phyloP scores from a whole-genome alignment of 2,888 invertebrate species.

The Sthenelais limicola region DNA sequence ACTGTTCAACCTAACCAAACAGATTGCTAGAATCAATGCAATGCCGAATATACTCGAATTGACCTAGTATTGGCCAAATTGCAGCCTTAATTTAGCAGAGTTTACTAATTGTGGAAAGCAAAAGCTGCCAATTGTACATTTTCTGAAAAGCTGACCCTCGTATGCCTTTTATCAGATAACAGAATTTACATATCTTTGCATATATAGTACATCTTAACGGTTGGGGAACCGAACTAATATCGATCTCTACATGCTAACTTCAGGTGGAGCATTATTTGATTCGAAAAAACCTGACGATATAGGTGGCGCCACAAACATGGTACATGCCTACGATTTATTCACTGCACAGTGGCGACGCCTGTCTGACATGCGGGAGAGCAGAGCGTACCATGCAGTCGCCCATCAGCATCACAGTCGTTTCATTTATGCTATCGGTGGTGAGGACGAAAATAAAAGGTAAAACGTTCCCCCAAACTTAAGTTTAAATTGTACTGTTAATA shows the following conservation, averaged over 20 bases:
- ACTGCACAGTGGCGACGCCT: slow-evolving; percentile 52
- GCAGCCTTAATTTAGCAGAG: too few species aligned
- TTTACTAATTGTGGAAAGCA: too few species aligned
- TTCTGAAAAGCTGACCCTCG: too few species aligned
- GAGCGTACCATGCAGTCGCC: slow-evolving; percentile 57
- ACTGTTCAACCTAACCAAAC: too few species aligned
- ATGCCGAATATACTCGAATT: too few species aligned
- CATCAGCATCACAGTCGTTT: slow-evolving; percentile 52
- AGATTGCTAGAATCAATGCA: too few species aligned
- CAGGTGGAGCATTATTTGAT: slow-evolving; percentile 46
- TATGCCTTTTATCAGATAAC: not conserved
- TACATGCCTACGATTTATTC: slow-evolving; percentile 53
- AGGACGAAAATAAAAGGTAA: slow-evolving; percentile 55
- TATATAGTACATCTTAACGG: not conserved
- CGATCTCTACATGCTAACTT: not conserved
- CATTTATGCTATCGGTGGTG: slow-evolving; percentile 57
- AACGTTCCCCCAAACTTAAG: slow-evolving; percentile 5
- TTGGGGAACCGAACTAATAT: not conserved
- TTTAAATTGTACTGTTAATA: too few species aligned
- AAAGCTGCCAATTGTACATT: too few species aligned
- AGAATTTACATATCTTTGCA: not conserved
- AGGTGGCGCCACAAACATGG: slow-evolving; percentile 54
- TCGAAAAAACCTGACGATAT: slow-evolving; percentile 48
- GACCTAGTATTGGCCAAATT: too few species aligned
- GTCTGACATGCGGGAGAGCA: slow-evolving; percentile 51